Conservation (phyloP, 2,888 invertebrate species). For the Dugesia japonica region DNA sequence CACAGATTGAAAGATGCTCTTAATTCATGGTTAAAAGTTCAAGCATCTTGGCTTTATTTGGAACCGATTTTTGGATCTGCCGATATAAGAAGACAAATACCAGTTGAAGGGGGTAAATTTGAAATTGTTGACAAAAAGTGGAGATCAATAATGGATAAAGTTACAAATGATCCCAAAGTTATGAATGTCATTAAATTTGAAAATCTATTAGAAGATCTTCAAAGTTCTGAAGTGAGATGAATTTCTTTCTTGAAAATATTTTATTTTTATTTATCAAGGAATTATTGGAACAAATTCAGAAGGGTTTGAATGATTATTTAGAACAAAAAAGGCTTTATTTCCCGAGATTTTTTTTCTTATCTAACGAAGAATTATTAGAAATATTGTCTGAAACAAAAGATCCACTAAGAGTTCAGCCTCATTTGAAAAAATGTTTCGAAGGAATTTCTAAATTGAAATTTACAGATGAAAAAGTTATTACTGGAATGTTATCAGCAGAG, state of each 20-base stretch:
- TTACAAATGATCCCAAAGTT: conserved; percentile 42
- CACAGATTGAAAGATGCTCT: conserved; percentile 72
- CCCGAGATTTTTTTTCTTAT: conserved; percentile 46
- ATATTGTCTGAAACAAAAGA: conserved; percentile 48
- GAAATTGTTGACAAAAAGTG: conserved; percentile 45
- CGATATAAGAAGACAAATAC: conserved; percentile 47
- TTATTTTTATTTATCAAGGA: conserved; percentile 39
- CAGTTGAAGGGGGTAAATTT: conserved; percentile 46
- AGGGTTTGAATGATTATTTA: conserved; percentile 45
- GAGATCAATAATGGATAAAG: conserved; percentile 44
- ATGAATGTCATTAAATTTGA: conserved; percentile 44
- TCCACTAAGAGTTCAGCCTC: conserved; percentile 47
- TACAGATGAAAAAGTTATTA: conserved; percentile 41
- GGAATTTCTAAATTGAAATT: conserved; percentile 45
- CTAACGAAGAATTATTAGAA: conserved; percentile 47
- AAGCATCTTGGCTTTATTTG: conserved; percentile 47
- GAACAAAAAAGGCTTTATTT: conserved; percentile 47
- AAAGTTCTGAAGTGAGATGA: conserved; percentile 45
- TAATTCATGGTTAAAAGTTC: conserved; percentile 55
- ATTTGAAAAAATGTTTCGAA: conserved; percentile 48
- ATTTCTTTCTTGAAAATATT: too few species aligned
- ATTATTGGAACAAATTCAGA: conserved; percentile 46
- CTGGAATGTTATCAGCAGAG: conserved; percentile 47
- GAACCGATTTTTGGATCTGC: conserved; percentile 47
- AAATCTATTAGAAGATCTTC: conserved; percentile 45